These are phyloP conservation scores for Axis porcinus DNA, from an alignment of 2,113 vertebrate genomes.

Conservation along the genomic window DNA sequence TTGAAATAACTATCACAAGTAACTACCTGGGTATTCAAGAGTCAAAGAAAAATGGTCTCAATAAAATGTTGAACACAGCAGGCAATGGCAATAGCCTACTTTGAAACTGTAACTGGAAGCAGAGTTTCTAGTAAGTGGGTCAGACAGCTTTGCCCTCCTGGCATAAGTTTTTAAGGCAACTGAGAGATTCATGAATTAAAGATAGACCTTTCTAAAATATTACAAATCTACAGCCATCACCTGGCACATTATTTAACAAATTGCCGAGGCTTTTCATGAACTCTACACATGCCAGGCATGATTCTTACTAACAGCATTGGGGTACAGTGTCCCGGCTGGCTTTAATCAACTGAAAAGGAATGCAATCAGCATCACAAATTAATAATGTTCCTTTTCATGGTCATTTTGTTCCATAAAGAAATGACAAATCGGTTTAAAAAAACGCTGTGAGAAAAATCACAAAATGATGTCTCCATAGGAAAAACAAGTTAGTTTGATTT, in stretches of 20 bases:
- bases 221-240: constrained; percentile 60
- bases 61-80: constrained; percentile 47
- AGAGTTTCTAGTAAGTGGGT: constrained; percentile 57
- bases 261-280: constrained; percentile 68
- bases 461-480: constrained; percentile 2
- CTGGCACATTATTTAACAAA: constrained; percentile 73
- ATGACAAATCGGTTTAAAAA: background rate
- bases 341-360: constrained; percentile 69
- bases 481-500: constrained; percentile 39
- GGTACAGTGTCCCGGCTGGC: constrained; percentile 33
- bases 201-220: constrained; percentile 64
- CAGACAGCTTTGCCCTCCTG: constrained; percentile 56
- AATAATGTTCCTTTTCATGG: constrained; percentile 51
- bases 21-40: constrained; percentile 39
- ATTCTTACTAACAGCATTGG: constrained; percentile 48
- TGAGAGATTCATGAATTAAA: constrained; percentile 75
- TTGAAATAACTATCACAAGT: constrained; percentile 2
- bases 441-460: constrained; percentile 25
- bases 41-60: constrained; percentile 48
- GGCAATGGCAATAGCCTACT: background rate
- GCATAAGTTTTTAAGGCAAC: constrained; percentile 61
- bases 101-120: constrained; percentile 57
- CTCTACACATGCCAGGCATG: constrained; percentile 48
- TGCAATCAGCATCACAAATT: constrained; percentile 55
- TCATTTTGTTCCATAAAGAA: constrained; percentile 49